Evolutionary conservation across 2,113 vertebrate species (phyloP), one percentile per base, ranked within the genome.

Genomic region (Shinisaurus crocodilurus): DNA sequence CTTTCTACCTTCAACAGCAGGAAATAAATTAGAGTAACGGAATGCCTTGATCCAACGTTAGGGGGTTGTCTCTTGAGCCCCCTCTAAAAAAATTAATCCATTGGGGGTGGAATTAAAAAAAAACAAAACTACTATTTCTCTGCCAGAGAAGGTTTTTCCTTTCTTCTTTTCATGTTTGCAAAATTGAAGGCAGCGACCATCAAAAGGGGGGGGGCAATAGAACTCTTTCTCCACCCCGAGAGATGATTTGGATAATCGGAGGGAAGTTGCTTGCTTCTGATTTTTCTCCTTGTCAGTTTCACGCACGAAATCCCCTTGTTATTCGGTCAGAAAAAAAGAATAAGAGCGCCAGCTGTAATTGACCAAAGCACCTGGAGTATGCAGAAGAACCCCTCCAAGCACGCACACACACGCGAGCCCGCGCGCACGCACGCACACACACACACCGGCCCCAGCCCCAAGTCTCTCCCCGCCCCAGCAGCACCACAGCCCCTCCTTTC

Each of bases 21-120:
- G 96, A 96, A 95, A 97, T 96, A 96, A 97, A 97, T 97, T 95
- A 97, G 96, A 94, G 96, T 95, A 97, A 96, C 96, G 96, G 97
- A 97, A 97, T 96, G 97, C 97, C 97, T 97, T 96, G 97, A 97
- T 97, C 97, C 91, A 91, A 96, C 94, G 95, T 10, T 12, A 60
- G 72, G 50, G 50, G 50, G 72, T 7, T 40, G 85, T 40, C 72
- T 70, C 43, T 34, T 29, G 6, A 9, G 32, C 9, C 65, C 65
- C 5, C 48, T 12, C 27, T 72, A 12, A 40, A 82, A 40, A 5
- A 32, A 15, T 89, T 65, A 20, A 76, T 84, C 88, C 72, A 63
- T 10, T 1, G 15, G 27, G 50, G 1, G 54, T 1, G 76, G 8
- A 18, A 70, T 48, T 88, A 86, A 75, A 72, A 50, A 50, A 50